Evolutionary conservation across 2,113 vertebrate species (phyloP).

Genomic region (Noturus placidus): DNA sequence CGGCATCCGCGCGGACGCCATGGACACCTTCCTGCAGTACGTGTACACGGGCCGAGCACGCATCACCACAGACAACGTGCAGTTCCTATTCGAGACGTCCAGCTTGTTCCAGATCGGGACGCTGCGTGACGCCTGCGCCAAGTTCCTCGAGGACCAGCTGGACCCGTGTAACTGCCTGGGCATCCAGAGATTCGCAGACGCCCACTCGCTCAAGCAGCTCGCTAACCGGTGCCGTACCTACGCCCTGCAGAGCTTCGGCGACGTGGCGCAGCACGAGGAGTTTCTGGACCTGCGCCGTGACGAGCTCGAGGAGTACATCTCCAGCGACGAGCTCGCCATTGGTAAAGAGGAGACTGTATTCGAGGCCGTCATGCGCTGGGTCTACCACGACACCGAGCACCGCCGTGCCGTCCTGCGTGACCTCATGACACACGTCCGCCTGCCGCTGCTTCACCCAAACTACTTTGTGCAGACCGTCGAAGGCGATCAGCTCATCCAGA

Average conservation of each 20-base stretch:
- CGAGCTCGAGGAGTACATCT: conserved; percentile 92
- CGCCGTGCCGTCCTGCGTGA: conserved; percentile 84
- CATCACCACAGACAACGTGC: conserved; percentile 96
- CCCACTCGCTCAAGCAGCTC: conserved; percentile 89
- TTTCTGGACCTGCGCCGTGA: conserved; percentile 70
- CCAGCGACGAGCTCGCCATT: conserved; percentile 89
- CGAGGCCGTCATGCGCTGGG: conserved; percentile 96
- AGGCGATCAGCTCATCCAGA: conserved; percentile 94
- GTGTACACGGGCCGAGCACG: conserved; percentile 95
- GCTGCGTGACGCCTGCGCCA: conserved; percentile 91
- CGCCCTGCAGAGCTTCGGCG: conserved; percentile 87
- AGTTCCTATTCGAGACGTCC: conserved; percentile 95
- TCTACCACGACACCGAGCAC: conserved; percentile 83
- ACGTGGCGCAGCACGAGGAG: conserved; percentile 74
- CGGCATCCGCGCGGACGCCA: conserved; percentile 87
- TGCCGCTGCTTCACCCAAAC: conserved; percentile 93
- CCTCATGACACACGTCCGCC: conserved; percentile 88
- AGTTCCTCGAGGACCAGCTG: conserved; percentile 95
- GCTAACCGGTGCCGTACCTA: conserved; percentile 89
- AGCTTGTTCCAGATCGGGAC: conserved; percentile 94
- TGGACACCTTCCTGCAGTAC: conserved; percentile 95
- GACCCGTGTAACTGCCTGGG: conserved; percentile 97
- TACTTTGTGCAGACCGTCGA: conserved; percentile 99
- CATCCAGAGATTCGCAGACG: conserved; percentile 93
- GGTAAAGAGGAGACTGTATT: conserved; percentile 94